Conservation (phyloP, 1,140 invertebrate genomes). For the Hydropsyche tenuis region DNA sequence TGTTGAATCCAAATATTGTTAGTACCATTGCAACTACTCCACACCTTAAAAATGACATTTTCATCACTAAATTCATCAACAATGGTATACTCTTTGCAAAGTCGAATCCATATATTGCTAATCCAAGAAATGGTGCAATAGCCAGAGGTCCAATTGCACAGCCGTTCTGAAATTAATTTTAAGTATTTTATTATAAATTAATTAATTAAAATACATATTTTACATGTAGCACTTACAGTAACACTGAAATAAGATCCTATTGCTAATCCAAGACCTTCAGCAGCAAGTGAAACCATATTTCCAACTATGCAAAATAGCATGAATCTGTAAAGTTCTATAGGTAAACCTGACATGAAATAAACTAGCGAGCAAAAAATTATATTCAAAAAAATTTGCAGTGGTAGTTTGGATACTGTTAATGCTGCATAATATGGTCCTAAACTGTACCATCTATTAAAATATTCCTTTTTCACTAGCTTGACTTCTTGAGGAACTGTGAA, state of each 20-base stretch:
- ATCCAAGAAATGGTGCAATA: slow-evolving; percentile 68
- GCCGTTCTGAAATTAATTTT: slow-evolving; percentile 63
- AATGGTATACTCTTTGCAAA: slow-evolving; percentile 67
- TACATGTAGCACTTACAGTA: slow-evolving; percentile 59
- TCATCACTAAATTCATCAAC: slow-evolving; percentile 67
- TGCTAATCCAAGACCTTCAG: slow-evolving; percentile 69
- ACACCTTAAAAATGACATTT: slow-evolving; percentile 68
- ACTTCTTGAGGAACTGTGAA: slow-evolving; percentile 82
- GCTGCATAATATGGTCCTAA: slow-evolving; percentile 80
- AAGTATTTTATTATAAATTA: not conserved
- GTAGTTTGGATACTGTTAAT: slow-evolving; percentile 72
- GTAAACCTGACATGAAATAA: slow-evolving; percentile 68
- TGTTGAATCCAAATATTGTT: slow-evolving; percentile 67
- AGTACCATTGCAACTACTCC: slow-evolving; percentile 67
- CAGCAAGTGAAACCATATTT: slow-evolving; percentile 64
- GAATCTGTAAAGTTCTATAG: slow-evolving; percentile 62
- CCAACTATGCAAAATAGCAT: slow-evolving; percentile 64
- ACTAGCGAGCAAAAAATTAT: slow-evolving; percentile 65
- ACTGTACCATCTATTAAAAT: slow-evolving; percentile 85
- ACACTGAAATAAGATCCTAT: slow-evolving; percentile 71
- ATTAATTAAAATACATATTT: slow-evolving; percentile 5
- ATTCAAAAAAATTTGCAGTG: slow-evolving; percentile 65
- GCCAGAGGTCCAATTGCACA: slow-evolving; percentile 68
- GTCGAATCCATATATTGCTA: slow-evolving; percentile 72
- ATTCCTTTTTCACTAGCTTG: slow-evolving; percentile 79